Conservation (phyloP, 2,113 vertebrate genomes). For the Chitala chitala region DNA sequence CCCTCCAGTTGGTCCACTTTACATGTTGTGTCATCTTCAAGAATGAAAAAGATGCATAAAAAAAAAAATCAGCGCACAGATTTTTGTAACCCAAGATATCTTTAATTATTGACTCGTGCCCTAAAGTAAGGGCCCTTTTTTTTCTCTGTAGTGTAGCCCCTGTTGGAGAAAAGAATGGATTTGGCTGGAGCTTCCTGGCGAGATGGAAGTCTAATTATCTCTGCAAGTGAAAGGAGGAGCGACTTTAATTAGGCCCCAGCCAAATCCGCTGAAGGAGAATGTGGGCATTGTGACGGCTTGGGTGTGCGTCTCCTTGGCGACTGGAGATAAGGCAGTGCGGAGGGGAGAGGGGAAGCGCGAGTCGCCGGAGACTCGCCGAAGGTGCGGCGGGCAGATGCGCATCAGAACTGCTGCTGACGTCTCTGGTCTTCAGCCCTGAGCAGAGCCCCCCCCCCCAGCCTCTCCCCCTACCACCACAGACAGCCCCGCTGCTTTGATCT, state of each 20-base stretch:
- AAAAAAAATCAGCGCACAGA: conserved; percentile 19
- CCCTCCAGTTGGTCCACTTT: conserved; percentile 17
- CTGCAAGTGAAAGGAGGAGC: conserved; percentile 83
- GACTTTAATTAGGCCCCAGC: conserved; percentile 83
- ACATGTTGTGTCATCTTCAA: neutral
- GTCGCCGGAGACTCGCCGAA: conserved; percentile 64
- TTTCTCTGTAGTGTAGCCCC: conserved; percentile 83
- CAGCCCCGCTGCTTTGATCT: conserved; percentile 86
- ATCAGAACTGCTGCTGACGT: no score
- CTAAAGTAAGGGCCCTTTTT: conserved; percentile 81
- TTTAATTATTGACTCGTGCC: conserved; percentile 86
- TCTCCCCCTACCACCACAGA: conserved; percentile 54
- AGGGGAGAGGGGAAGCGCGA: neutral
- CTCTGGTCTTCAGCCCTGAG: no score
- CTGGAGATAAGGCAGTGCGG: conserved; percentile 38
- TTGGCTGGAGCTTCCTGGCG: conserved; percentile 85
- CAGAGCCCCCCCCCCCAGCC: conserved; percentile 50
- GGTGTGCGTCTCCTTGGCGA: conserved; percentile 70
- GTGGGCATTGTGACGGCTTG: conserved; percentile 76
- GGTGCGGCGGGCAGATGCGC: conserved; percentile 60
- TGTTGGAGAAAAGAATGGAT: conserved; percentile 87
- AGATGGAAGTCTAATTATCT: conserved; percentile 96
- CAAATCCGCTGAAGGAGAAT: conserved; percentile 78
- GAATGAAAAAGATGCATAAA: neutral
- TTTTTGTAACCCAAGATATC: conserved; percentile 76